These are phyloP conservation scores for Drosophila nigromelanica DNA, from an alignment of 1,140 invertebrate genomes.

Conservation along the genomic window DNA sequence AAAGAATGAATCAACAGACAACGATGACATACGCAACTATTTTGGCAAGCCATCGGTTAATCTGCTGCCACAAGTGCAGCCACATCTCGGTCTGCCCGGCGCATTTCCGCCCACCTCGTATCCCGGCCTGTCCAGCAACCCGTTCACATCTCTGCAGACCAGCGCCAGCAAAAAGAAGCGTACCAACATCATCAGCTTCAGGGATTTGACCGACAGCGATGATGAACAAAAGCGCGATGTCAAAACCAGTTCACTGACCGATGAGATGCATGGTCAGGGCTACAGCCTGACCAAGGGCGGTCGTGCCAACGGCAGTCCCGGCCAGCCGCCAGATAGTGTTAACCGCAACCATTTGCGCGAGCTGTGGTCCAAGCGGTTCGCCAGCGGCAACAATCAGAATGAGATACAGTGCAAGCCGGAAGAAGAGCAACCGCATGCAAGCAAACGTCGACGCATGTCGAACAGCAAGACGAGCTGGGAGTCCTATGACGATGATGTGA, in stretches of 20 bases:
- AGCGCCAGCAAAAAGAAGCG: constrained; percentile 6
- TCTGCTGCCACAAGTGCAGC: not conserved
- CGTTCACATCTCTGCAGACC: constrained; percentile 30
- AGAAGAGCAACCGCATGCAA: not conserved
- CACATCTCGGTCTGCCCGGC: constrained; percentile 13
- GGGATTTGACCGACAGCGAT: constrained; percentile 42
- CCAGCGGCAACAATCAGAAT: not conserved
- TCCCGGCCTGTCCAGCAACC: constrained; percentile 52
- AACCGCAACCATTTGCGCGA: constrained; percentile 58
- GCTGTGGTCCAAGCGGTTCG: constrained; percentile 58
- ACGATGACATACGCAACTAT: constrained; percentile 41
- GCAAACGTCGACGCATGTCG: constrained; percentile 30
- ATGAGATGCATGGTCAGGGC: constrained; percentile 51
- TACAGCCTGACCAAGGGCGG: constrained; percentile 21
- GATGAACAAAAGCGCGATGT: not conserved
- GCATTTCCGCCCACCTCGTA: constrained; percentile 59
- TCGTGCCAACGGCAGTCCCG: not conserved
- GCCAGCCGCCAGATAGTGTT: not conserved
- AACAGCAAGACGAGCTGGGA: constrained; percentile 29
- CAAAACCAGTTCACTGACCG: not conserved
- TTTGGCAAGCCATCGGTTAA: constrained; percentile 27
- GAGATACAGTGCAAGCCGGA: not conserved
- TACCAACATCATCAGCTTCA: constrained; percentile 47
- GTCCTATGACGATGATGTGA: constrained; percentile 53
- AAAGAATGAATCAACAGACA: constrained; percentile 11